A percentile compares a stretch with the other conserved stretches of the same genome.
Evolutionary conservation across 1,140 invertebrate species (phyloP).

Genomic region (Chironomus striatipennis): DNA sequence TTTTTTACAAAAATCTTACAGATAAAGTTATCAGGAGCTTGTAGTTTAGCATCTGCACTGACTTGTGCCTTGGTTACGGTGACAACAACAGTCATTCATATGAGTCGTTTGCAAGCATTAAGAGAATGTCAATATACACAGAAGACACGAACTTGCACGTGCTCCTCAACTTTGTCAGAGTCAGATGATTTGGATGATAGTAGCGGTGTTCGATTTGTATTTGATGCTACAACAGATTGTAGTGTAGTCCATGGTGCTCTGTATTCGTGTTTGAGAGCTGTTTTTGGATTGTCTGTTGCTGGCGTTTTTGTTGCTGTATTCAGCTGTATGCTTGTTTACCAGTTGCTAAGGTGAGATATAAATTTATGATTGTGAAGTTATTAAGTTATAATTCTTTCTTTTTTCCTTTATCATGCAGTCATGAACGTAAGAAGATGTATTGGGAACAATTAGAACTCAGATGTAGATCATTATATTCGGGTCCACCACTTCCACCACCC

Average conservation of each 20-base stretch:
- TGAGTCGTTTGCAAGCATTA: constrained; percentile 79
- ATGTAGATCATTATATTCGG: constrained; percentile 66
- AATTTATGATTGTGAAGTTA: background rate
- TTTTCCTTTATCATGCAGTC: constrained; percentile 45
- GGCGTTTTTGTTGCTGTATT: constrained; percentile 85
- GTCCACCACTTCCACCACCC: constrained; percentile 43
- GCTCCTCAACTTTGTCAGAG: constrained; percentile 56
- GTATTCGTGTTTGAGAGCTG: constrained; percentile 74
- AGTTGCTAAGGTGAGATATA: constrained; percentile 58
- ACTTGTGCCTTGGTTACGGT: constrained; percentile 82
- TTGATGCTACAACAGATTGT: constrained; percentile 76
- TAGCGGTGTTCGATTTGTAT: constrained; percentile 53
- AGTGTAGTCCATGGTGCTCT: constrained; percentile 78
- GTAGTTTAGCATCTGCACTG: constrained; percentile 71
- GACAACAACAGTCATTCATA: constrained; percentile 86
- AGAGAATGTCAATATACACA: constrained; percentile 78
- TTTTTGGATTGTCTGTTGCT: constrained; percentile 81
- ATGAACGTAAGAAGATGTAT: constrained; percentile 89
- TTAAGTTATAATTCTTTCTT: background rate
- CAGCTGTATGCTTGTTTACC: constrained; percentile 84
- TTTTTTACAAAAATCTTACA: constrained; percentile 39
- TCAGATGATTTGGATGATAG: constrained; percentile 37
- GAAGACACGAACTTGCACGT: constrained; percentile 65
- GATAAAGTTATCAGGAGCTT: constrained; percentile 79
- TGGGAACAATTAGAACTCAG: constrained; percentile 82